These are phyloP conservation scores for Vannuccia rotundouncinata DNA, from an alignment of 2,888 invertebrate genomes.

Conservation along the genomic window DNA sequence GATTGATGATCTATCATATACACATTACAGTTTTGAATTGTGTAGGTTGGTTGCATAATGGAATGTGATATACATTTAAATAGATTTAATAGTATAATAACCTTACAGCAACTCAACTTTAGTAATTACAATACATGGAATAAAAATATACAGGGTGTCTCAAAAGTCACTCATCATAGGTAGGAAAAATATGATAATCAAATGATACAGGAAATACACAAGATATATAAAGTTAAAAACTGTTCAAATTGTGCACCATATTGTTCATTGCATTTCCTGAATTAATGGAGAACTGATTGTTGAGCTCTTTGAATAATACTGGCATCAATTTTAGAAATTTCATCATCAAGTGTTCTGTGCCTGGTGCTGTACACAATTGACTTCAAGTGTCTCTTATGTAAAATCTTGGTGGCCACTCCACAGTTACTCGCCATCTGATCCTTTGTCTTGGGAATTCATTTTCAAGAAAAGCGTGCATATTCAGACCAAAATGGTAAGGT, in stretches of 20 bases:
- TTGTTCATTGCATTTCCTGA: conserved; percentile 18
- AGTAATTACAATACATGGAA: no score
- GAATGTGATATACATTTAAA: no score
- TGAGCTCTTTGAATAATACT: no score
- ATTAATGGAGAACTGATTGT: conserved; percentile 13
- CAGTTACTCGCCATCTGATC: neutral
- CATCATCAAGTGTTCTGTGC: no score
- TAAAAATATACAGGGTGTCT: neutral
- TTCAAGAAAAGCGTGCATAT: neutral
- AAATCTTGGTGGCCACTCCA: neutral
- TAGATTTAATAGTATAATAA: no score
- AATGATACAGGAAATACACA: neutral
- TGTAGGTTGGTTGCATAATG: no score
- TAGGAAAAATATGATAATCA: neutral
- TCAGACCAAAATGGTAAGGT: neutral
- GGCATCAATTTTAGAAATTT: no score
- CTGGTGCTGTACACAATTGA: no score
- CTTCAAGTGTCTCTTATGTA: no score
- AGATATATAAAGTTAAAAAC: neutral
- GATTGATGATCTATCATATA: no score
- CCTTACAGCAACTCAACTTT: no score
- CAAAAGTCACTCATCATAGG: neutral
- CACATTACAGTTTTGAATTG: no score
- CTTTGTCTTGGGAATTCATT: conserved; percentile 9
- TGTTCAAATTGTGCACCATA: neutral